A percentile compares a stretch with the other conserved stretches of the same genome.
Conservation (phyloP, 1,140 invertebrate genomes). For the Hestina assimilis region DNA sequence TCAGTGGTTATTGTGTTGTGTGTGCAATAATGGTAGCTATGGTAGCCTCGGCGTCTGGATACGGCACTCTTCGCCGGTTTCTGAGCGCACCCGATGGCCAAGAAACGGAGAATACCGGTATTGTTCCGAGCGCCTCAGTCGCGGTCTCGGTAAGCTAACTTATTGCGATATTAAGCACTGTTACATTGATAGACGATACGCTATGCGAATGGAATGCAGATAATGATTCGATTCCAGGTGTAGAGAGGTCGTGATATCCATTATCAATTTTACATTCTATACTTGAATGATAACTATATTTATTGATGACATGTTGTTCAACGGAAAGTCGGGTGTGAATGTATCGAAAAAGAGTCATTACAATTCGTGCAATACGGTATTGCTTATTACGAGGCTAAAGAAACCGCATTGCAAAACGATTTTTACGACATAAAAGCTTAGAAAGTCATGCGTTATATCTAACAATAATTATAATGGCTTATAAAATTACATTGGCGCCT, state of each 20-base stretch:
- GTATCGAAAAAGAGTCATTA: neutral
- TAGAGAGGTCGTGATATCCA: conserved; percentile 10
- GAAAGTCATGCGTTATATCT: conserved; percentile 44
- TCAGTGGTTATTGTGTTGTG: conserved; percentile 54
- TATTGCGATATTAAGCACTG: conserved; percentile 17
- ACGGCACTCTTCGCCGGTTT: conserved; percentile 70
- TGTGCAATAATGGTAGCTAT: conserved; percentile 66
- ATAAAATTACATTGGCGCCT: conserved; percentile 37
- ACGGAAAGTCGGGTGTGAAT: neutral
- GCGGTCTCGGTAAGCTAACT: conserved; percentile 65
- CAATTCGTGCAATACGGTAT: neutral
- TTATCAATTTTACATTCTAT: conserved; percentile 18
- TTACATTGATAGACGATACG: conserved; percentile 19
- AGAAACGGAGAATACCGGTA: conserved; percentile 37
- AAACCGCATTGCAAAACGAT: conserved; percentile 34
- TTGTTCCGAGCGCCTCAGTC: conserved; percentile 60
- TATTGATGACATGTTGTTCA: neutral
- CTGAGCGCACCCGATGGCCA: conserved; percentile 69
- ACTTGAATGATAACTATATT: conserved; percentile 12
- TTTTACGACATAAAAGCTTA: conserved; percentile 46
- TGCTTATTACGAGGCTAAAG: conserved; percentile 19
- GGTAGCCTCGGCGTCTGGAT: conserved; percentile 72
- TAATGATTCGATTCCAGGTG: conserved; percentile 26
- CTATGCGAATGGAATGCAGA: conserved; percentile 43
- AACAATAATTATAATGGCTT: conserved; percentile 37